Conservation (phyloP, 2,113 vertebrate genomes). For the Macaca mulatta region DNA sequence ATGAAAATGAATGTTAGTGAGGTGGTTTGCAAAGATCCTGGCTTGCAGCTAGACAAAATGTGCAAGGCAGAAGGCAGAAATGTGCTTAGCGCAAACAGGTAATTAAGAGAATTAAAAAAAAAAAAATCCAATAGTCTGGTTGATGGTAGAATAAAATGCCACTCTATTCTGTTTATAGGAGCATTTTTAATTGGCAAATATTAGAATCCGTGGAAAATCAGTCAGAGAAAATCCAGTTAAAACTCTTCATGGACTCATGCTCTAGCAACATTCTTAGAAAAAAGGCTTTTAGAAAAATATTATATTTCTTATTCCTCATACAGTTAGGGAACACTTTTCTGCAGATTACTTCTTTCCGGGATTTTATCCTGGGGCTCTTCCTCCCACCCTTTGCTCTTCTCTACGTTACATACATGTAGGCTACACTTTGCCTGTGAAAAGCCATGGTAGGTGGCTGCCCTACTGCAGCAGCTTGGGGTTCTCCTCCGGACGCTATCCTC, state of each 20-base stretch:
- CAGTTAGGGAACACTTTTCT: neutral
- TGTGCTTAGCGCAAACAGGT: conserved; percentile 11
- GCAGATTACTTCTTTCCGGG: neutral
- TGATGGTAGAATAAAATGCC: conserved; percentile 43
- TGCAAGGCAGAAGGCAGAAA: neutral
- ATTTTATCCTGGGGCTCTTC: neutral
- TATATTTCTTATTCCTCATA: neutral
- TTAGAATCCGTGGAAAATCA: conserved; percentile 45
- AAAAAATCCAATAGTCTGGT: neutral
- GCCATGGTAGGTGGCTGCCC: neutral
- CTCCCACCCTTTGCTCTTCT: neutral
- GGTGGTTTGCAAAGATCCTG: neutral
- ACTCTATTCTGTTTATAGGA: conserved; percentile 12
- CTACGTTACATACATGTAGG: fast-evolving
- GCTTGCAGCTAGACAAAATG: conserved; percentile 4
- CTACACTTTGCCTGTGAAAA: neutral
- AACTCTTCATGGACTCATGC: neutral
- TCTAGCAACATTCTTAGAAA: conserved; percentile 26
- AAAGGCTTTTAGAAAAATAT: conserved; percentile 20
- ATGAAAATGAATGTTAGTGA: neutral
- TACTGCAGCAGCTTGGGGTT: fast-evolving
- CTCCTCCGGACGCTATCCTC: fast-evolving
- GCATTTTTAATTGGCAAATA: conserved; percentile 6
- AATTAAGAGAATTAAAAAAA: neutral
- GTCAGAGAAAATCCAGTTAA: conserved; percentile 33